A percentile compares a stretch with the other conserved stretches of the same genome.
Conservation (phyloP, 2,797 vertebrate species). For the Diplodus sargus region DNA sequence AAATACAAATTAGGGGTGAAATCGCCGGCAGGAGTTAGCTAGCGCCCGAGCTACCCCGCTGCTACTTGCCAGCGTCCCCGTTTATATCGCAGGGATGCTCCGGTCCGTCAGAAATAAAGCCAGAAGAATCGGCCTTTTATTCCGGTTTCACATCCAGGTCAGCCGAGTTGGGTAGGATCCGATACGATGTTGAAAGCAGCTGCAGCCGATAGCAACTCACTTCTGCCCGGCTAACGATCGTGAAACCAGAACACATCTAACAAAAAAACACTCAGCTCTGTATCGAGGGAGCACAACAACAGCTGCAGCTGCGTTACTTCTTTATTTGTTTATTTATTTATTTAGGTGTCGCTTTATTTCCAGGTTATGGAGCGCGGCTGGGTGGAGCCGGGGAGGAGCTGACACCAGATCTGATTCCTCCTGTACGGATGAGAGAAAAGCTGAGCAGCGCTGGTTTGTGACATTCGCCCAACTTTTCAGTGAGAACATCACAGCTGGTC, state of each 20-base stretch:
- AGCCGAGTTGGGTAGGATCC: conserved; percentile 46
- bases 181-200: conserved; percentile 11
- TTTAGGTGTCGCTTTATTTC: conserved; percentile 71
- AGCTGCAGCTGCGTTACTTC: conserved; percentile 36
- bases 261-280: neutral
- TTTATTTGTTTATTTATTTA: conserved; percentile 42
- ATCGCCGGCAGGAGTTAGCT: conserved; percentile 27
- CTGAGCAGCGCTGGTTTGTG: neutral
- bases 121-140: conserved; percentile 68
- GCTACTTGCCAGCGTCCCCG: conserved; percentile 50
- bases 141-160: conserved; percentile 80
- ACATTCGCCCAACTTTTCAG: neutral
- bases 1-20: neutral
- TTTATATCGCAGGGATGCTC: conserved; percentile 53
- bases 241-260: conserved; percentile 28
- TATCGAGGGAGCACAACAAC: neutral
- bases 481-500: neutral
- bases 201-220: neutral
- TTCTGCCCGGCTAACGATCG: neutral
- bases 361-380: conserved; percentile 68
- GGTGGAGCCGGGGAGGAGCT: conserved; percentile 64
- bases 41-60: conserved; percentile 48
- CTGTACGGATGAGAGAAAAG: neutral
- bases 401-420: conserved; percentile 1
- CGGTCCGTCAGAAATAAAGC: conserved; percentile 63